Base-by-base conservation (phyloP, 53 echinoderm and acorn worm genomes). In the Henricia sp. region DNA sequence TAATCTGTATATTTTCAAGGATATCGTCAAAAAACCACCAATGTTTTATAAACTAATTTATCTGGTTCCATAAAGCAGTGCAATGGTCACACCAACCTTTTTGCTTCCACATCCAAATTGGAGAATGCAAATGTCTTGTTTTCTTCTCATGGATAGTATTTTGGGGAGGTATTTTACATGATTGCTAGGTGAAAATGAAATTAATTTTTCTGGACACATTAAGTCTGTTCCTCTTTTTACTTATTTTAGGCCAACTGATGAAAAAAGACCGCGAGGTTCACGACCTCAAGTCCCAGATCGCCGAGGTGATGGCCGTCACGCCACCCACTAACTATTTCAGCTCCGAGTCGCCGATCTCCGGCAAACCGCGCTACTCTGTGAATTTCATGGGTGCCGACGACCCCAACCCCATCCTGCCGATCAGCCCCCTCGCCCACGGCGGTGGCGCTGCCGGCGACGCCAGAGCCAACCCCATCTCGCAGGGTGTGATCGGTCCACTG, bases 291-390 rank as follows among this genome's bases (percentile, higher is more conserved):
- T 75, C 99, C 2, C 94, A 92, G 83, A 94, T 99, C 39, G 92
- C 99, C 4, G 94, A 99, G 75, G 88, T 94, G 43, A 99, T 99
- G 99, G 94, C 99, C 1, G 99, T 99, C 42, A 99, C 95, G 99
- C 96, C 96, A 13, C 83, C 65, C 30, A 86, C 89, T 37, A 89
- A 82, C 84, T 94, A 91, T 72, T 86, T 91, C 0, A 59, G 90
- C 43, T 68, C 91, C 8, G 39, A 82, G 40, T 76, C 91, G 12
- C 76, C 89, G 1, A 85, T 82, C 42, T 68, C 80, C 10, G 83
- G 74, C 50, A 91, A 88, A 4, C 94, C 87, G 14, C 93, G 91
- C 71, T 94, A 94, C 78, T 94, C 89, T 3, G 83, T 80, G 56
- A 93, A 87, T 82, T 84, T 89, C 40, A 74, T 26, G 38, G 48